Evolutionary conservation across 2,113 vertebrate genomes (phyloP).

Genomic region (Chloropsis cyanopogon): DNA sequence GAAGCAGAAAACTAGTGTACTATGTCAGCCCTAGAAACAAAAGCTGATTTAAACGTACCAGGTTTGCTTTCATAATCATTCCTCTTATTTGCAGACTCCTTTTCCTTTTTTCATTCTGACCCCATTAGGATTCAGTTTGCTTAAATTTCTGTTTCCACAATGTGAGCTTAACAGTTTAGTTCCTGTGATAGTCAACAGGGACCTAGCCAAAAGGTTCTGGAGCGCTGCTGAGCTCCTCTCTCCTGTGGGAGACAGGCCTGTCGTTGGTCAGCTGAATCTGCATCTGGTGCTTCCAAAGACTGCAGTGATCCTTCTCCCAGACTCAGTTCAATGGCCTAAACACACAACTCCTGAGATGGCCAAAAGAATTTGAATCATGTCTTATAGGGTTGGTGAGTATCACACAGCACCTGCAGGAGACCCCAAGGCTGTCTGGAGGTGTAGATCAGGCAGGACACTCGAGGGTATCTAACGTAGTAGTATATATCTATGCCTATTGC

Average conservation of each 20-base stretch:
- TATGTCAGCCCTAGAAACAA: not conserved
- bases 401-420: not conserved
- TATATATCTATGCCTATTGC: not conserved
- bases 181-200: not conserved
- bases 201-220: not conserved
- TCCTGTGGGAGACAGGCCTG: not conserved
- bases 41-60: not conserved
- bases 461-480: not conserved
- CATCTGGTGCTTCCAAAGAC: not conserved
- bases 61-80: not conserved
- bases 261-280: not conserved
- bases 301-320: not conserved
- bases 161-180: not conserved
- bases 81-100: not conserved
- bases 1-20: conserved; percentile 25
- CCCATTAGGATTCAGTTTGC: not conserved
- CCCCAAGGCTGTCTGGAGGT: not conserved
- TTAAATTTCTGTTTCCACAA: not conserved
- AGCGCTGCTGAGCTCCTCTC: not conserved
- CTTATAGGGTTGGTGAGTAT: not conserved
- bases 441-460: not conserved
- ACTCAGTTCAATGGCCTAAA: not conserved
- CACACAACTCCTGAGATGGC: not conserved
- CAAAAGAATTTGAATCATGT: not conserved
- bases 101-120: not conserved